These are phyloP conservation scores for Styela clava DNA, from an alignment of 23 tunicate genomes.

Conservation along the genomic window DNA sequence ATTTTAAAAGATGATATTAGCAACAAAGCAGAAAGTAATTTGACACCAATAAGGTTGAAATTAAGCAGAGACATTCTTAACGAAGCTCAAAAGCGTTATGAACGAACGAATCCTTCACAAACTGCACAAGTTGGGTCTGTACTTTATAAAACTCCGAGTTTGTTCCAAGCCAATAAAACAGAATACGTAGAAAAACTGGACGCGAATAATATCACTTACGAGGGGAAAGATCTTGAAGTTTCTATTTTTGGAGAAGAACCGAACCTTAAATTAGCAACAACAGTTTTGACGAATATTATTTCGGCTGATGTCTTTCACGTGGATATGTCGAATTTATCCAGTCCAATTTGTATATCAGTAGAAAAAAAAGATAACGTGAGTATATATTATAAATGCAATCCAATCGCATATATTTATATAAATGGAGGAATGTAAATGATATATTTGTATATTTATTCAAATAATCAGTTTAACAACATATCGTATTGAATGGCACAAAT, in stretches of 20 bases:
- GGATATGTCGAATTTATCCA: constrained; percentile 31
- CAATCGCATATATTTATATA: no score
- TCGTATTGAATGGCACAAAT: no score
- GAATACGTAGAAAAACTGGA: not conserved
- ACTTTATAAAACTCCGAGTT: constrained; percentile 29
- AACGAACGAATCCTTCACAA: not conserved
- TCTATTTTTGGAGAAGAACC: constrained; percentile 47
- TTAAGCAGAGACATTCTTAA: not conserved
- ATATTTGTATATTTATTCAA: no score
- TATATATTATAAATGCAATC: no score
- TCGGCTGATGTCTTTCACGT: constrained; percentile 38
- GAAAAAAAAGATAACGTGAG: not conserved
- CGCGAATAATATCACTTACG: not conserved
- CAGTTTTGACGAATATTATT: constrained; percentile 35
- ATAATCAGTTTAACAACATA: no score
- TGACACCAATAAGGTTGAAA: not conserved
- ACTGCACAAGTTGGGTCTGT: constrained; percentile 39
- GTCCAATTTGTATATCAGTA: constrained; percentile 23
- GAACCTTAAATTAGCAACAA: not conserved
- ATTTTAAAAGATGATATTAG: not conserved
- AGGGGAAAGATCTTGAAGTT: not conserved
- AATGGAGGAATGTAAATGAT: no score
- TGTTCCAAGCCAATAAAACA: constrained; percentile 20
- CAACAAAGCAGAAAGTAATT: not conserved
- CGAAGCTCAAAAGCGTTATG: not conserved